Evolutionary conservation across 2,797 vertebrate genomes (phyloP).

Genomic region (Brachyalestes nurse): DNA sequence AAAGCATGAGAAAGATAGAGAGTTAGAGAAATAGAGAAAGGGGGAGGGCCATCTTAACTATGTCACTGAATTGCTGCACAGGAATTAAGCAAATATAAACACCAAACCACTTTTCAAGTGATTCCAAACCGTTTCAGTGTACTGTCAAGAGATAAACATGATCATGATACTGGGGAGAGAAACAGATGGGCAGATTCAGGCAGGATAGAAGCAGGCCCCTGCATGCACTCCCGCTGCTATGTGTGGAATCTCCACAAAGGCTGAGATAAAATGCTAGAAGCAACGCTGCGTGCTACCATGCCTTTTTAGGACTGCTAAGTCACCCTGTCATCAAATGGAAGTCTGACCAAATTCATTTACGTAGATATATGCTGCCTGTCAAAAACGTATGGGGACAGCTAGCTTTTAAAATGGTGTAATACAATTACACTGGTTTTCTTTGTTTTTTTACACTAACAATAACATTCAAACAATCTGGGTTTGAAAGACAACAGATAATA

Average conservation of each 20-base stretch:
- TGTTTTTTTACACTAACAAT: too few species aligned
- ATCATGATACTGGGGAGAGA: not conserved
- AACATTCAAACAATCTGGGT: too few species aligned
- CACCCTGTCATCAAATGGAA: not conserved
- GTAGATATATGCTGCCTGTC: not conserved
- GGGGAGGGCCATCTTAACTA: not conserved
- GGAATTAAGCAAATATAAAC: conserved; percentile 3
- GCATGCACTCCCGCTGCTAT: conserved; percentile 37
- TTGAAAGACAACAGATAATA: too few species aligned
- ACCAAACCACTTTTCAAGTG: not conserved
- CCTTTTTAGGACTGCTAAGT: conserved; percentile 7
- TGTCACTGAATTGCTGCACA: not conserved
- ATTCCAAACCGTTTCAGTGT: not conserved
- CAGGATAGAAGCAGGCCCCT: conserved; percentile 32
- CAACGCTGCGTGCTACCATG: not conserved
- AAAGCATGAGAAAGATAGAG: not conserved
- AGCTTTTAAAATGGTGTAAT: not conserved
- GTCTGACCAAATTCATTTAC: not conserved
- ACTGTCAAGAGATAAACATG: not conserved
- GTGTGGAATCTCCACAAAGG: conserved; percentile 53
- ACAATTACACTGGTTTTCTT: not conserved
- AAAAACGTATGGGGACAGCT: not conserved
- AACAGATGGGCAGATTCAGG: not conserved
- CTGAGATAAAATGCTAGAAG: conserved; percentile 1
- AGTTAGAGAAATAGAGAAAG: not conserved